These are phyloP conservation scores for Cyrtonyx montezumae DNA, from an alignment of 2,113 vertebrate genomes.

Conservation along the genomic window DNA sequence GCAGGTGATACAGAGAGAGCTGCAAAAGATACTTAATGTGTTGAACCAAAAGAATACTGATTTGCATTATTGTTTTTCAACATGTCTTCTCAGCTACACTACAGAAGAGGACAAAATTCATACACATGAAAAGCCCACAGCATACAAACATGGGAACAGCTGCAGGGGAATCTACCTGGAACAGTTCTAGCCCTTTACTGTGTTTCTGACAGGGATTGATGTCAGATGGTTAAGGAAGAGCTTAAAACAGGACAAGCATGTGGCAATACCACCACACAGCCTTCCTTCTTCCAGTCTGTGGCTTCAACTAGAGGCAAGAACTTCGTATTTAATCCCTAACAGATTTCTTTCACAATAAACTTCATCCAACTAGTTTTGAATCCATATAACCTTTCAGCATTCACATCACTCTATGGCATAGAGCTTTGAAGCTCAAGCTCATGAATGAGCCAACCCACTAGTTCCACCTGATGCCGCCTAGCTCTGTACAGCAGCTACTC, in stretches of 20 bases:
- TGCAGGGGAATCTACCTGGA: background rate
- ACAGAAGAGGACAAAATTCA: background rate
- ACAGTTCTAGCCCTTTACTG: background rate
- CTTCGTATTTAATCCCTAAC: background rate
- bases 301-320: slow-evolving; percentile 1
- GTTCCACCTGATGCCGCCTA: background rate
- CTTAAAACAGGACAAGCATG: slow-evolving; percentile 4
- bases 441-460: background rate
- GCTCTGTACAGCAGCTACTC: background rate
- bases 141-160: background rate
- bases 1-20: background rate
- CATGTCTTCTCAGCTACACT: background rate
- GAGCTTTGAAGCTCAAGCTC: background rate
- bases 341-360: background rate
- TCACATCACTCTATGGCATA: background rate
- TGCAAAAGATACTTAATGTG: background rate
- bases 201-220: background rate
- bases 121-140: background rate
- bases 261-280: background rate
- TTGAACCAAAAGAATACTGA: background rate
- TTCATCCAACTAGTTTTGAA: background rate
- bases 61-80: background rate
- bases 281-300: background rate
- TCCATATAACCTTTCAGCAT: background rate
- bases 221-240: background rate